phyloP scores from a whole-genome alignment of 92 coral and sea anemone genomes.

The Parazoanthus atlanticus region DNA sequence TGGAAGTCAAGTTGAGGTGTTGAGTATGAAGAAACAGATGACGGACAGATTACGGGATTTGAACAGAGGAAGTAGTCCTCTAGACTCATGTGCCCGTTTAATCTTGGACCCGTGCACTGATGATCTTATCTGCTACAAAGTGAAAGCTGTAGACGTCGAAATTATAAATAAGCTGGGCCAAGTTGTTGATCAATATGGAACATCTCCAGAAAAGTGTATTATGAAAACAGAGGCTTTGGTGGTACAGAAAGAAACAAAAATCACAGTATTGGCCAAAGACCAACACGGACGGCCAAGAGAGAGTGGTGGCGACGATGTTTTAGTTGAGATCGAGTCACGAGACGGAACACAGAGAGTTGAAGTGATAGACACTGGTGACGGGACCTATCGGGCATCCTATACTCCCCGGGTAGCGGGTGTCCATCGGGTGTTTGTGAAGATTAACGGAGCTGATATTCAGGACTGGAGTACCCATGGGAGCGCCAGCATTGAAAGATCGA shows the following conservation, averaged over 20 bases:
- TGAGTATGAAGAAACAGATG: constrained; percentile 43
- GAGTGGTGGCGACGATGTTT: background rate
- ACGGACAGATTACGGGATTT: constrained; percentile 19
- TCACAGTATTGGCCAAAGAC: background rate
- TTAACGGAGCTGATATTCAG: background rate
- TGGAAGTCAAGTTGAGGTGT: constrained; percentile 40
- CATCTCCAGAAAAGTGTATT: background rate
- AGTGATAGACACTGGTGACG: background rate
- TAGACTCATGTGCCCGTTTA: too few relatives aligned
- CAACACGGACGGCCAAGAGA: background rate
- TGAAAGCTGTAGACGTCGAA: background rate
- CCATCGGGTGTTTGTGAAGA: background rate
- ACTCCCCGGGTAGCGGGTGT: background rate
- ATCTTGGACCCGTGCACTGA: background rate
- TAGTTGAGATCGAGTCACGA: background rate
- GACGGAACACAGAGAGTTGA: background rate
- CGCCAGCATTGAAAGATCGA: background rate
- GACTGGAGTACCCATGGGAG: background rate
- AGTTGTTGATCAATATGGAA: background rate
- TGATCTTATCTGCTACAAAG: background rate
- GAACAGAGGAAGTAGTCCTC: background rate
- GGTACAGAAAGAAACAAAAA: background rate
- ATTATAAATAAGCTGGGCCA: background rate
- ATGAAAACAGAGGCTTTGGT: background rate
- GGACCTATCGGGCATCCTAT: background rate